Evolutionary conservation across 2,888 invertebrate species (phyloP).

Genomic region (Drosophila meridionalis): DNA sequence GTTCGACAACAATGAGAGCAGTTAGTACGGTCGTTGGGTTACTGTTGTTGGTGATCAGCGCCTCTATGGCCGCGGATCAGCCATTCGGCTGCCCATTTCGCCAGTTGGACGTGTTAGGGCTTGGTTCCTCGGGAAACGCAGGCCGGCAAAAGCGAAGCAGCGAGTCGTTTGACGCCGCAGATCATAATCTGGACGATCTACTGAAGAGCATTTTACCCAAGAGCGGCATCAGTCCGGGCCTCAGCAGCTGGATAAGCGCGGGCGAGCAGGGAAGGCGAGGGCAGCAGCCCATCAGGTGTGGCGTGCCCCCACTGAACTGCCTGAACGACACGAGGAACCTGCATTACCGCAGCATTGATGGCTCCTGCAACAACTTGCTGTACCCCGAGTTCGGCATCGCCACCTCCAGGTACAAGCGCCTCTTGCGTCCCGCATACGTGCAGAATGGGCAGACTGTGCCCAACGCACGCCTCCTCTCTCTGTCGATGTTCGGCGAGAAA

Average conservation of each 20-base stretch:
- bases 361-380: slow-evolving; percentile 78
- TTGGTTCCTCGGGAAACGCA: slow-evolving; percentile 6
- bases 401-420: slow-evolving; percentile 62
- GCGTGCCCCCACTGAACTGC: slow-evolving; percentile 70
- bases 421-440: slow-evolving; percentile 68
- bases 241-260: slow-evolving; percentile 32
- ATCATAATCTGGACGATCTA: slow-evolving; percentile 50
- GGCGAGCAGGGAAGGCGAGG: slow-evolving; percentile 10
- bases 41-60: slow-evolving; percentile 23
- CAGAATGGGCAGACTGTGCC: slow-evolving; percentile 65
- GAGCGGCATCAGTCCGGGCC: slow-evolving; percentile 20
- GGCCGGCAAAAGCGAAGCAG: slow-evolving; percentile 34
- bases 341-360: slow-evolving; percentile 76
- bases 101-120: slow-evolving; percentile 4
- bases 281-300: slow-evolving; percentile 54
- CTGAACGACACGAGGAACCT: slow-evolving; percentile 65
- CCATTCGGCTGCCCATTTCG: slow-evolving; percentile 48
- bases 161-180: slow-evolving; percentile 26
- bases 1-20: slow-evolving; percentile 48
- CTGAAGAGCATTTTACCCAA: slow-evolving; percentile 52
- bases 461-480: slow-evolving; percentile 74
- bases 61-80: slow-evolving; percentile 8
- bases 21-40: slow-evolving; percentile 30
- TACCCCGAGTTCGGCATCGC: slow-evolving; percentile 70
- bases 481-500: slow-evolving; percentile 74